A percentile compares a stretch with the other conserved stretches of the same genome.
phyloP scores from a whole-genome alignment of 2,113 vertebrate genomes.

The Myrmecobius fasciatus region DNA sequence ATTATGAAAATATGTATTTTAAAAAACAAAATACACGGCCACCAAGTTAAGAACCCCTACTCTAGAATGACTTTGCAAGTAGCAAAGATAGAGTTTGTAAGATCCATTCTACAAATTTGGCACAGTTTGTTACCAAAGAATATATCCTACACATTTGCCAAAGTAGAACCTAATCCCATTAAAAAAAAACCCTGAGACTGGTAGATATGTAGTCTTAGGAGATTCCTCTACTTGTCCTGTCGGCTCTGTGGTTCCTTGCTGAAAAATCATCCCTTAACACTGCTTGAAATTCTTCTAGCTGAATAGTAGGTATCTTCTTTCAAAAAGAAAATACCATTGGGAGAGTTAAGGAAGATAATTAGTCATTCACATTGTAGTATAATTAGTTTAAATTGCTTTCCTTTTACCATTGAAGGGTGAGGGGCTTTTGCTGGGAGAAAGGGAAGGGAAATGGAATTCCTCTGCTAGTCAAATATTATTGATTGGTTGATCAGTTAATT shows the following conservation, averaged over 20 bases:
- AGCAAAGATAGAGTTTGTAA: not conserved
- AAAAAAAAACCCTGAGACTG: not conserved
- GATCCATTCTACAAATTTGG: not conserved
- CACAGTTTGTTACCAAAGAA: not conserved
- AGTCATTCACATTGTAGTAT: not conserved
- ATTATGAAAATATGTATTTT: not conserved
- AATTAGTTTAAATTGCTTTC: not conserved
- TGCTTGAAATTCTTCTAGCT: not conserved
- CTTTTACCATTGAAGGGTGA: not conserved
- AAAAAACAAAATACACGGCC: not conserved
- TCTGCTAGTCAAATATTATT: not conserved
- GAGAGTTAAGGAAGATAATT: slow-evolving; percentile 29
- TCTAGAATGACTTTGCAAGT: not conserved
- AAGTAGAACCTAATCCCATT: not conserved
- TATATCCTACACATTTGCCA: not conserved
- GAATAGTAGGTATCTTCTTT: not conserved
- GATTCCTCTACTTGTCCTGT: not conserved
- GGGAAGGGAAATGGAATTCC: not conserved
- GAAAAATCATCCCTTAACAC: not conserved
- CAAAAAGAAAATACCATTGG: not conserved
- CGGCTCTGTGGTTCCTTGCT: not conserved
- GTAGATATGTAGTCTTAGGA: not conserved
- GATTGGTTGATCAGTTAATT: not conserved
- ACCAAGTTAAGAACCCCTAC: not conserved
- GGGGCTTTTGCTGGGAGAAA: not conserved